These are phyloP conservation scores for Drosophila falleni DNA, from an alignment of 2,888 invertebrate genomes.

Conservation along the genomic window DNA sequence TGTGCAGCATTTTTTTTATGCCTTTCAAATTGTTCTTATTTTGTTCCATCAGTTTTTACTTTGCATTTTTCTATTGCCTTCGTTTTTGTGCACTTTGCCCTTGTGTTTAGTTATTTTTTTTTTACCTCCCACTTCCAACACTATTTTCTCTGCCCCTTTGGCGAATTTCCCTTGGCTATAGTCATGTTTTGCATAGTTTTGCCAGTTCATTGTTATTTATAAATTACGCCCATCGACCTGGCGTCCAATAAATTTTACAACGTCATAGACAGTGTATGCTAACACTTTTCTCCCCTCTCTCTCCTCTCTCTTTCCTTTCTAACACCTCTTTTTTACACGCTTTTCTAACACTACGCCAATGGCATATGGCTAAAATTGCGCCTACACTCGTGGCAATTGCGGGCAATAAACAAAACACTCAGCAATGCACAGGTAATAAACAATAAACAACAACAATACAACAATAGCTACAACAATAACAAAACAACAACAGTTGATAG, in stretches of 20 bases:
- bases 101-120: not conserved
- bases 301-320: no score
- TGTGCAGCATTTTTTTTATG: not conserved
- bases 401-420: constrained; percentile 73
- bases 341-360: not conserved
- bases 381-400: constrained; percentile 39
- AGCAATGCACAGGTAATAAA: constrained; percentile 66
- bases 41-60: not conserved
- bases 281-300: not conserved
- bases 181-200: constrained; percentile 15
- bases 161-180: constrained; percentile 5
- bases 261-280: constrained; percentile 35
- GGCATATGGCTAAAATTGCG: constrained; percentile 5
- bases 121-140: not conserved
- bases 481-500: constrained; percentile 21
- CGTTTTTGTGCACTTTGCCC: constrained; percentile 6
- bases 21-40: not conserved
- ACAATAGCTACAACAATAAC: constrained; percentile 20
- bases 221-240: constrained; percentile 40
- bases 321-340: fast-evolving
- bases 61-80: constrained; percentile 5
- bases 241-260: constrained; percentile 49
- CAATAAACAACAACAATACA: constrained; percentile 45
- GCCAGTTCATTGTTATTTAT: constrained; percentile 51
- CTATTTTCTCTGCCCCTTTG: not conserved